These are phyloP conservation scores for Pachydiplax longipennis DNA, from an alignment of 2,888 invertebrate genomes.

Conservation along the genomic window DNA sequence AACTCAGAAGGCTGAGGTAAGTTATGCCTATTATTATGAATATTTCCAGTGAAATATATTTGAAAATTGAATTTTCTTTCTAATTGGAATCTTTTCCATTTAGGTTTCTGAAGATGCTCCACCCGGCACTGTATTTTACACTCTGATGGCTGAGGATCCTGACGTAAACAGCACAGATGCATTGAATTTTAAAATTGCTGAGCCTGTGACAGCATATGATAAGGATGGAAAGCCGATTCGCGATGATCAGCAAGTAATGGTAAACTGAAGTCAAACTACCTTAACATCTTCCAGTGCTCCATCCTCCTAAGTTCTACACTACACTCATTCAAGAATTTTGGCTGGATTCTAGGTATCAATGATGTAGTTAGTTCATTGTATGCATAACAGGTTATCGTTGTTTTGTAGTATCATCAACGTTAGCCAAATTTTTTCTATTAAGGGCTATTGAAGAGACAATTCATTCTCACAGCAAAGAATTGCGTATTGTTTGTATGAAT, in stretches of 20 bases:
- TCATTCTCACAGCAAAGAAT: too few relatives aligned
- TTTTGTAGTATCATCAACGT: too few relatives aligned
- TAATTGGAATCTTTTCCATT: slow-evolving; percentile 48
- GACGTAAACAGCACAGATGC: slow-evolving; percentile 76
- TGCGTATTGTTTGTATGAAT: too few relatives aligned
- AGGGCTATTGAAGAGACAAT: too few relatives aligned
- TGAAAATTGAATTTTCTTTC: neutral
- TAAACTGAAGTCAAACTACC: slow-evolving; percentile 48
- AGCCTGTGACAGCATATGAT: slow-evolving; percentile 79
- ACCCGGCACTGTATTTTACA: slow-evolving; percentile 74
- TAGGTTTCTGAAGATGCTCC: slow-evolving; percentile 80
- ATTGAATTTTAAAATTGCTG: slow-evolving; percentile 71
- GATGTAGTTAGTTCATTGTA: too few relatives aligned
- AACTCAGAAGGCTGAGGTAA: slow-evolving; percentile 79
- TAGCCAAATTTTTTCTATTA: too few relatives aligned
- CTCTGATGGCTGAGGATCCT: slow-evolving; percentile 78
- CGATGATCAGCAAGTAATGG: slow-evolving; percentile 57
- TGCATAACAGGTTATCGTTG: too few relatives aligned
- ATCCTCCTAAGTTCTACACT: too few relatives aligned
- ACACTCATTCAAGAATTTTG: too few relatives aligned
- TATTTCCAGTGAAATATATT: neutral
- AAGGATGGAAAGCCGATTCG: slow-evolving; percentile 79
- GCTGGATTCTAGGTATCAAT: too few relatives aligned
- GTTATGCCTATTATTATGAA: neutral
- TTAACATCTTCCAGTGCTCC: too few relatives aligned